Evolutionary conservation across 2,888 invertebrate genomes (phyloP).

Genomic region (Rhorus exstirpatorius): DNA sequence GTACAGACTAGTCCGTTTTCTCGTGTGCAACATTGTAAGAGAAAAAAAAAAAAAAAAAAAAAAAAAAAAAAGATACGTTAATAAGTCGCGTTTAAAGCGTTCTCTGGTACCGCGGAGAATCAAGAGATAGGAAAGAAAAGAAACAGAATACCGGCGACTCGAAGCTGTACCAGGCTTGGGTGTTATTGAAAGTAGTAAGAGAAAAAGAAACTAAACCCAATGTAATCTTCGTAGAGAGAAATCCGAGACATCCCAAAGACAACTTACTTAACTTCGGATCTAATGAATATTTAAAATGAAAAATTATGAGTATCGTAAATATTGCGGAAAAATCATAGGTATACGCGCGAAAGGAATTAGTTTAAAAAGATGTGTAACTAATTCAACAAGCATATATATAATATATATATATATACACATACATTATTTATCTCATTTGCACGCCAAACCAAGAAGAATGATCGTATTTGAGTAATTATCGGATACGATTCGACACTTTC

Average conservation of each 20-base stretch:
- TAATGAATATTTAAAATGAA: constrained; percentile 30
- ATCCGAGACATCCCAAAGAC: constrained; percentile 56
- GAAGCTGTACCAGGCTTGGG: constrained; percentile 33
- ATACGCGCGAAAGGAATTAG: constrained; percentile 43
- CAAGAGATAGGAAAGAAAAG: background rate
- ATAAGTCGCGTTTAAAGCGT: constrained; percentile 30
- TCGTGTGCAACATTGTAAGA: constrained; percentile 33
- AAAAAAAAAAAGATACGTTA: constrained; percentile 35
- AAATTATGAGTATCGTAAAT: constrained; percentile 20
- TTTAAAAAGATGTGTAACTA: constrained; percentile 39
- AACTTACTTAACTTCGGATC: constrained; percentile 45
- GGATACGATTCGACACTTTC: background rate
- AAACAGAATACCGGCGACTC: background rate
- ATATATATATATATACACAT: too few species aligned
- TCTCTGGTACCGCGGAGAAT: constrained; percentile 12
- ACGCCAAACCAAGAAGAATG: constrained; percentile 20
- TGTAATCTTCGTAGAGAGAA: constrained; percentile 48
- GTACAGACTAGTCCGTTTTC: constrained; percentile 61
- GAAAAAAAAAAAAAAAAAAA: constrained; percentile 22
- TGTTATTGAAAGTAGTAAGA: constrained; percentile 47
- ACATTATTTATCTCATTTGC: constrained; percentile 42
- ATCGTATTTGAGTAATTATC: constrained; percentile 27
- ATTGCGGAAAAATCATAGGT: constrained; percentile 44
- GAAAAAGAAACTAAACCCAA: constrained; percentile 6
- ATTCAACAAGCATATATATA: constrained; percentile 40